A percentile compares a stretch with the other conserved stretches of the same genome.
phyloP scores from a whole-genome alignment of 2,797 vertebrate genomes.

The Pseudocheirus occidentalis region DNA sequence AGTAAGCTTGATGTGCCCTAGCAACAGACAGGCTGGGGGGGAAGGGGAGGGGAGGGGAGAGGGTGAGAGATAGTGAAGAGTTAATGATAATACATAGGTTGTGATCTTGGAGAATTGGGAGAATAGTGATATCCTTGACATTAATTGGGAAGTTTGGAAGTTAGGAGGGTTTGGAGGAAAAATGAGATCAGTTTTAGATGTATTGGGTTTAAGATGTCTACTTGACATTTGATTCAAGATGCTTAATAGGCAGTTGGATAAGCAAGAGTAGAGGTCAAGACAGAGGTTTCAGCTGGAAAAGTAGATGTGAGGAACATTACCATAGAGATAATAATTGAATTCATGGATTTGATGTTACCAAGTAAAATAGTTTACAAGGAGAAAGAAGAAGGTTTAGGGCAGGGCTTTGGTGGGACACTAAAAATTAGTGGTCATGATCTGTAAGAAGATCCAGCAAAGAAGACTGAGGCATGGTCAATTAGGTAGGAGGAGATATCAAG shows the following conservation, averaged over 20 bases:
- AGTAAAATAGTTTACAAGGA: background rate
- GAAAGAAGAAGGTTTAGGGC: background rate
- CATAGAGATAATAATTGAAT: background rate
- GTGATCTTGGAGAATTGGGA: background rate
- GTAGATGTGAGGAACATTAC: background rate
- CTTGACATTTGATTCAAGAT: background rate
- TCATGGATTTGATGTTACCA: background rate
- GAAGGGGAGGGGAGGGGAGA: too few species aligned
- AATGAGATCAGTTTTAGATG: background rate
- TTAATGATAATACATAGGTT: background rate
- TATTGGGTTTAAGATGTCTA: background rate
- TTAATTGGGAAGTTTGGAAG: background rate
- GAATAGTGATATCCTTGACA: background rate
- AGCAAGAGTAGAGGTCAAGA: background rate
- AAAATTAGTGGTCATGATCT: background rate
- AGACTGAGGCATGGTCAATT: background rate
- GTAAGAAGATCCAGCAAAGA: background rate
- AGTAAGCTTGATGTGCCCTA: background rate
- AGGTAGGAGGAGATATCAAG: background rate
- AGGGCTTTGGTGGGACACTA: background rate
- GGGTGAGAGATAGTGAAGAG: background rate
- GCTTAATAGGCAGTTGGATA: background rate
- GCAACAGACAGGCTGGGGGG: background rate
- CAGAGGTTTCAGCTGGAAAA: background rate
- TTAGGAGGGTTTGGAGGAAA: background rate